phyloP scores from a whole-genome alignment of 2,888 invertebrate species.

The Troides oblongomaculatus region DNA sequence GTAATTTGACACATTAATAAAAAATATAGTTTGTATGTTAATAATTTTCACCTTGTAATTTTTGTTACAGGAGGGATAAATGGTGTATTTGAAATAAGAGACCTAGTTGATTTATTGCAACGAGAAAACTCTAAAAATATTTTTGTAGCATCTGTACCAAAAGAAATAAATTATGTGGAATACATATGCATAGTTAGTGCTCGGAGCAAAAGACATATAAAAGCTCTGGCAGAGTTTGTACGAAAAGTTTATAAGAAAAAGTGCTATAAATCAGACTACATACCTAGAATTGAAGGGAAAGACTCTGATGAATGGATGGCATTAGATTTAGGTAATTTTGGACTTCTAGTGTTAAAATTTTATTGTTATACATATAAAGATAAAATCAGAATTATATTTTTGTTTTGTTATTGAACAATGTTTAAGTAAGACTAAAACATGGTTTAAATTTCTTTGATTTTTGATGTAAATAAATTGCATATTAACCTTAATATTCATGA shows the following conservation, averaged over 20 bases:
- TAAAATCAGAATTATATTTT: too few relatives aligned
- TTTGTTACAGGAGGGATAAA: slow-evolving; percentile 83
- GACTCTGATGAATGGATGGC: slow-evolving; percentile 91
- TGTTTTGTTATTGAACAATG: too few relatives aligned
- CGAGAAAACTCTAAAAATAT: slow-evolving; percentile 89
- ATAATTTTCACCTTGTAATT: neutral
- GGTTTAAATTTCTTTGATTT: too few relatives aligned
- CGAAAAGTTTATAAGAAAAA: slow-evolving; percentile 88
- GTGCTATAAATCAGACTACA: slow-evolving; percentile 78
- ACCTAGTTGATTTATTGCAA: slow-evolving; percentile 87
- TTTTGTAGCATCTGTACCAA: slow-evolving; percentile 88
- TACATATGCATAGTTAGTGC: slow-evolving; percentile 91
- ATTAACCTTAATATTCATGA: too few relatives aligned
- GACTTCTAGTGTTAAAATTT: neutral
- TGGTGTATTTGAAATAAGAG: slow-evolving; percentile 94
- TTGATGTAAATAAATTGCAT: too few relatives aligned
- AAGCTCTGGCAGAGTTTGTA: slow-evolving; percentile 87
- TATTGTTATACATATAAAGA: too few relatives aligned
- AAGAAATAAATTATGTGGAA: slow-evolving; percentile 88
- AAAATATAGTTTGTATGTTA: too few relatives aligned
- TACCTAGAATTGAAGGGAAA: slow-evolving; percentile 89
- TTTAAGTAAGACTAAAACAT: too few relatives aligned
- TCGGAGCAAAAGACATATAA: slow-evolving; percentile 86
- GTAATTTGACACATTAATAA: too few relatives aligned
- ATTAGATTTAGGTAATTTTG: slow-evolving; percentile 87